These are phyloP conservation scores for Epirrita christyi DNA, from an alignment of 2,888 invertebrate genomes.

Conservation along the genomic window DNA sequence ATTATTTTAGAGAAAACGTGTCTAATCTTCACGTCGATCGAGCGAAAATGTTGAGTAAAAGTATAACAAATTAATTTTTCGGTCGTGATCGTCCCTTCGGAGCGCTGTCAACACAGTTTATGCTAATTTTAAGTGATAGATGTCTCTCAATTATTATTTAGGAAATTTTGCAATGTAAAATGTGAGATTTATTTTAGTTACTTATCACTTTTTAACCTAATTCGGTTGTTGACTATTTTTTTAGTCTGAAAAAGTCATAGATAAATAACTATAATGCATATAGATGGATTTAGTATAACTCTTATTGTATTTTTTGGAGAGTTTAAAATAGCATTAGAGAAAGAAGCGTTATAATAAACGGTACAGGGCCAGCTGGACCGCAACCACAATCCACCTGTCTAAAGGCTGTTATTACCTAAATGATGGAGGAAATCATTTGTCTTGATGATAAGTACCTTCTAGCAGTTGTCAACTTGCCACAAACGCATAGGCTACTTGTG, in stretches of 20 bases:
- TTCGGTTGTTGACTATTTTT: too few species aligned
- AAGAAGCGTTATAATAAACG: constrained; percentile 20
- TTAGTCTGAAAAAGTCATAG: too few species aligned
- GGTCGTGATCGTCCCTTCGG: constrained; percentile 27
- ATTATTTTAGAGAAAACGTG: constrained; percentile 26
- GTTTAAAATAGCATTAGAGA: constrained; percentile 14
- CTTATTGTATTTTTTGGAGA: too few species aligned
- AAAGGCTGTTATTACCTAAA: neutral
- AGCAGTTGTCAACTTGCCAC: neutral
- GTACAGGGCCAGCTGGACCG: constrained; percentile 23
- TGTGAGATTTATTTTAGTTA: too few species aligned
- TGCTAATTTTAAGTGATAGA: constrained; percentile 16
- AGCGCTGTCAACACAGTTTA: constrained; percentile 1
- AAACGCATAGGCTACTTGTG: neutral
- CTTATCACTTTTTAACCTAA: too few species aligned
- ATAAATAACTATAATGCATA: too few species aligned
- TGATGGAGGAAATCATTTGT: constrained; percentile 17
- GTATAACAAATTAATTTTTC: constrained; percentile 38
- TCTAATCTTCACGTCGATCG: constrained; percentile 21
- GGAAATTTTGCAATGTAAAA: neutral
- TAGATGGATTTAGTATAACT: too few species aligned
- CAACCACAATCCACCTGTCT: constrained; percentile 28
- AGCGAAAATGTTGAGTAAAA: constrained; percentile 25
- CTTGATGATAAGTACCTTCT: constrained; percentile 10
- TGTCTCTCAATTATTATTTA: neutral